Evolutionary conservation across 2,797 vertebrate genomes (phyloP), one percentile per base, ranked within the genome.

Genomic region (Crocidura indochinensis): DNA sequence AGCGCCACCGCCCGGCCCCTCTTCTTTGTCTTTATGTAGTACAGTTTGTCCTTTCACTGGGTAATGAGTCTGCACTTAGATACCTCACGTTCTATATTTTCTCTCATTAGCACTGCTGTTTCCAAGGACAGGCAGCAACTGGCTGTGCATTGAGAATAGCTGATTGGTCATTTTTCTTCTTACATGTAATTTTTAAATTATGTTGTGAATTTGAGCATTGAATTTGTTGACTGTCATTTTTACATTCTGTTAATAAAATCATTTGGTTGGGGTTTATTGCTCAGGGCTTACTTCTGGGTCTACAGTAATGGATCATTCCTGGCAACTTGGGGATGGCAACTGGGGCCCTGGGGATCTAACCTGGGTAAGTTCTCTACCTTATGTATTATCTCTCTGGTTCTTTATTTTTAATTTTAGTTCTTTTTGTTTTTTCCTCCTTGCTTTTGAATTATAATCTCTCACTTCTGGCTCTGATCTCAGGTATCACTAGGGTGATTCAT

Each of bases 61-160:
- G 51, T 80, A 67, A 56, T 81, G 67, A 94, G 60, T 4, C 26
- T 88, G 47, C 2, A 4, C 81, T 44, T 78, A 22, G 88, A 71
- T 46, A 62, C 60, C 51, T 87, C 94, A 29, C 24, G 68, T 24
- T 79, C 68, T 27, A 8, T 31, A 6, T 8, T 4, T 69, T 38
- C 62, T 76, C 20, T 53, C 27, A 1, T 15, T 44, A 2, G n/a
- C 4, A 46, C 20, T 22, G 24, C 53, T 12, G 8, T 68, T 29
- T 65, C 53, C 53, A 31, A 78, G 67, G 53, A 78, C 7, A 78
- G 46, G 22, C 17, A 62, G 31, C 31, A 31, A 14, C 4, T 64
- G 31, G 46, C 47, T 19, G 17, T 24, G 22, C 0, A 0, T 1
- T 53, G 44, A 38, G 24, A n/a, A 31, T 29, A 27, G 38, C 14